Percentiles rank a stretch among this genome's conserved stretches.
Evolutionary conservation across 2,797 vertebrate species (phyloP).

Genomic region (Eulemur albifrons): DNA sequence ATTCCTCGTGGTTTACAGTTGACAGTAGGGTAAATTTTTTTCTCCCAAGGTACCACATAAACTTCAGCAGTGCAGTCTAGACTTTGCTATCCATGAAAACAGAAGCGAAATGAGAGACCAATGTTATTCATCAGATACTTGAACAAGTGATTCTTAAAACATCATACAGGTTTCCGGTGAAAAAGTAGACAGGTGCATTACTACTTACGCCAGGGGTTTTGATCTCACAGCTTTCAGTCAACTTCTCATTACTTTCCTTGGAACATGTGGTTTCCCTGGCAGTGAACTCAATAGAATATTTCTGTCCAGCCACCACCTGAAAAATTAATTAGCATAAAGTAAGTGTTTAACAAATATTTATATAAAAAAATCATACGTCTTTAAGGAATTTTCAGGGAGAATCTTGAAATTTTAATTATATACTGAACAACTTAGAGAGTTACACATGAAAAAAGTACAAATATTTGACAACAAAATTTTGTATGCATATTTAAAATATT

Average conservation of each 20-base stretch:
- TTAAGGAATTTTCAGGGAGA: constrained; percentile 44
- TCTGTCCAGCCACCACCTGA: constrained; percentile 76
- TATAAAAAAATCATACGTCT: constrained; percentile 23
- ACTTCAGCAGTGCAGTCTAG: constrained; percentile 66
- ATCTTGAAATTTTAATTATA: constrained; percentile 12
- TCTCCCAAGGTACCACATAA: constrained; percentile 24
- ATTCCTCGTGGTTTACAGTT: not conserved
- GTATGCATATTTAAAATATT: constrained; percentile 42
- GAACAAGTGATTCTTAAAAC: not conserved
- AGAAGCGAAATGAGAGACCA: constrained; percentile 49
- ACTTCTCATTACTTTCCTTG: constrained; percentile 65
- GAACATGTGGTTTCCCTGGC: constrained; percentile 81
- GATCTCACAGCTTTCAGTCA: constrained; percentile 62
- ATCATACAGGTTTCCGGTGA: not conserved
- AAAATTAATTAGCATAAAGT: constrained; percentile 63
- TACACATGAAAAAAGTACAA: not conserved
- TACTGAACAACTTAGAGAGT: not conserved
- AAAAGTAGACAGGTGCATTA: not conserved
- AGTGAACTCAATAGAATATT: constrained; percentile 61
- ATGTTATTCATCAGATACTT: not conserved
- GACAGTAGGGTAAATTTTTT: constrained; percentile 52
- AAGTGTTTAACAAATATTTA: constrained; percentile 8
- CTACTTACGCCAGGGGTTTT: constrained; percentile 75
- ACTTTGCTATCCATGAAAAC: constrained; percentile 59
- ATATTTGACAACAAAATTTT: constrained; percentile 34